phyloP scores from a whole-genome alignment of 2,797 vertebrate genomes.

The Fundulus diaphanus region DNA sequence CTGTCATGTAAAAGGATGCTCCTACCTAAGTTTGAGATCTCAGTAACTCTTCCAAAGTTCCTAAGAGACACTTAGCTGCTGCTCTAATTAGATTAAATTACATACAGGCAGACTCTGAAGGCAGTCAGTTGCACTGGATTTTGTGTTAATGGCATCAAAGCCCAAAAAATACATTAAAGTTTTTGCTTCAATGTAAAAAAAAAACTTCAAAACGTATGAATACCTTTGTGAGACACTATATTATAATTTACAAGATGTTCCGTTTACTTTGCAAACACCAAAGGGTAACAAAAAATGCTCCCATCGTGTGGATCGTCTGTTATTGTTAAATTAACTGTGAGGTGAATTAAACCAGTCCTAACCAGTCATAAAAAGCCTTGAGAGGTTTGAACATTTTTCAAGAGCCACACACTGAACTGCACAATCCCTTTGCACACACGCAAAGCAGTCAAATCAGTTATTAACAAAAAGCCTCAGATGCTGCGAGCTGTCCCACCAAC shows the following conservation, averaged over 20 bases:
- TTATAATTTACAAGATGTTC: not conserved
- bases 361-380: constrained; percentile 28
- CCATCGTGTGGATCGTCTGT: constrained; percentile 33
- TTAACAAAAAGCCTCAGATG: constrained; percentile 45
- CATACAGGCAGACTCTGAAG: not conserved
- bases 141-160: not conserved
- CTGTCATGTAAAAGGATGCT: not conserved
- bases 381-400: constrained; percentile 37
- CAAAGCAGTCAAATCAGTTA: constrained; percentile 50
- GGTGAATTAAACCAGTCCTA: constrained; percentile 33
- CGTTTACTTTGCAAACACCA: not conserved
- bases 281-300: not conserved
- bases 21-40: not conserved
- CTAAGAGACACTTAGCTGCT: too few relatives aligned
- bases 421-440: constrained; percentile 39
- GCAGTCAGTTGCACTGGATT: not conserved
- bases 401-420: constrained; percentile 24
- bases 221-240: not conserved
- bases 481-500: constrained; percentile 53
- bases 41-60: not conserved
- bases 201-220: not conserved
- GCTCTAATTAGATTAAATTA: not conserved
- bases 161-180: not conserved
- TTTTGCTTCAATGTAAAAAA: not conserved
- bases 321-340: constrained; percentile 38